phyloP scores from a whole-genome alignment of 2,888 invertebrate species.

The Ochlodes sylvanus region DNA sequence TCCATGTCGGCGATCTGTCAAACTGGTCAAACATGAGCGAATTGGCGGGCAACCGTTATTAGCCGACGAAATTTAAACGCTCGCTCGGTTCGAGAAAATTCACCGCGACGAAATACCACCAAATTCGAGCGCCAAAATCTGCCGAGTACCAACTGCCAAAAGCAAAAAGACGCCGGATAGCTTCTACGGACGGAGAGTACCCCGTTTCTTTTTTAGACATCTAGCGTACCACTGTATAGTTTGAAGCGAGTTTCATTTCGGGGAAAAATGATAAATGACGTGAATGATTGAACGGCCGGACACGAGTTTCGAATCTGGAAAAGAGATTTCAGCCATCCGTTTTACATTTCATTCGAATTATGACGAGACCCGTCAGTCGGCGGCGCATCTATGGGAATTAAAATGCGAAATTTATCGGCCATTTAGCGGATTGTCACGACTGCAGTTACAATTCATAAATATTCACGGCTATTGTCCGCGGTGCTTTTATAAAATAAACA shows the following conservation, averaged over 20 bases:
- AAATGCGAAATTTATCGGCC: conserved; percentile 63
- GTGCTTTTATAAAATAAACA: conserved; percentile 70
- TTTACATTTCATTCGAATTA: conserved; percentile 58
- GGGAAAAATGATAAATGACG: conserved; percentile 77
- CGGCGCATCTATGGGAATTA: conserved; percentile 65
- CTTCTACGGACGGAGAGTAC: conserved; percentile 66
- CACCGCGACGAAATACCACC: conserved; percentile 49
- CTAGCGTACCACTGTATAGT: conserved; percentile 73
- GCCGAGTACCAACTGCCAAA: conserved; percentile 64
- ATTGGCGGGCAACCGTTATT: conserved; percentile 66
- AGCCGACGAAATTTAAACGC: conserved; percentile 66
- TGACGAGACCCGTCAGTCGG: conserved; percentile 51
- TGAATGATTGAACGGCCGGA: conserved; percentile 80
- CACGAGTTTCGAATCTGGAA: conserved; percentile 64
- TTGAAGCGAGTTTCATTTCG: conserved; percentile 75
- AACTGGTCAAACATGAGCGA: conserved; percentile 79
- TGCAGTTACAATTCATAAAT: conserved; percentile 73
- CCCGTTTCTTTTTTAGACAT: conserved; percentile 73
- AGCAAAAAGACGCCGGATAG: conserved; percentile 79
- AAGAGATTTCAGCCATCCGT: conserved; percentile 67
- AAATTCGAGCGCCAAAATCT: conserved; percentile 59
- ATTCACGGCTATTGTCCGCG: conserved; percentile 69
- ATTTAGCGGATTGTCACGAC: conserved; percentile 69
- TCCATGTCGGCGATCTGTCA: conserved; percentile 82
- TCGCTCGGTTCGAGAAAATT: conserved; percentile 48